Conservation (phyloP, 1,140 invertebrate genomes). For the Papilio polyxenes region DNA sequence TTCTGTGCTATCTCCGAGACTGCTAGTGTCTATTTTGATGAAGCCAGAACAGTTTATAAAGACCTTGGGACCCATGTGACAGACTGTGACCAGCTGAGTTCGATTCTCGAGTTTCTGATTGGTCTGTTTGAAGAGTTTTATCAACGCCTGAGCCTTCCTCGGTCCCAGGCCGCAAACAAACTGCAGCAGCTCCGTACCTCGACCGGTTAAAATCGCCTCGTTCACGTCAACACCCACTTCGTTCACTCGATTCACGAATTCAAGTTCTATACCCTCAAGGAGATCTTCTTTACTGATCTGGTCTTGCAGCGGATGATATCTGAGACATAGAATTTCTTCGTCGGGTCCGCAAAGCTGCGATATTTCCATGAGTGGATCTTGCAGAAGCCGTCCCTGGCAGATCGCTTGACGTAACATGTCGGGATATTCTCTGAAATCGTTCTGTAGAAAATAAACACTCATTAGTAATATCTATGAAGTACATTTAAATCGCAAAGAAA, state of each 20-base stretch:
- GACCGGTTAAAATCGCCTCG: slow-evolving; percentile 91
- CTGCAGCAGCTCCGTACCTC: slow-evolving; percentile 95
- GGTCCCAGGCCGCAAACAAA: slow-evolving; percentile 99
- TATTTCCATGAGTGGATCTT: slow-evolving; percentile 98
- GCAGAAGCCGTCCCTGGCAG: slow-evolving; percentile 93
- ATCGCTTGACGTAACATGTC: slow-evolving; percentile 93
- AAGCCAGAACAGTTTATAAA: slow-evolving; percentile 99
- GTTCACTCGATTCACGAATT: slow-evolving; percentile 97
- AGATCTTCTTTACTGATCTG: slow-evolving; percentile 92
- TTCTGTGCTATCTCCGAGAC: slow-evolving; percentile 95
- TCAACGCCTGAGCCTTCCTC: slow-evolving; percentile 93
- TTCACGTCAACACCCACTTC: slow-evolving; percentile 99
- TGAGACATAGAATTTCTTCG: slow-evolving; percentile 96
- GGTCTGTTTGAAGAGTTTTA: slow-evolving; percentile 95
- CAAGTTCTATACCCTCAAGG: slow-evolving; percentile 90
- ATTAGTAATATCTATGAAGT: neutral
- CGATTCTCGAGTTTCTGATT: slow-evolving; percentile 96
- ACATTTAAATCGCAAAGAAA: no score
- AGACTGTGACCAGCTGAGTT: slow-evolving; percentile 96
- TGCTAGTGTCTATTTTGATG: slow-evolving; percentile 98
- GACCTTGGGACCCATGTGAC: slow-evolving; percentile 98
- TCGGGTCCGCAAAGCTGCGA: slow-evolving; percentile 97
- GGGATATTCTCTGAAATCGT: slow-evolving; percentile 96
- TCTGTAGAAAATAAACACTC: slow-evolving; percentile 62
- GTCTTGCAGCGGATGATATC: slow-evolving; percentile 95